These are phyloP conservation scores for Sinhomidia bicolor DNA, from an alignment of 2,888 invertebrate species.

Conservation along the genomic window DNA sequence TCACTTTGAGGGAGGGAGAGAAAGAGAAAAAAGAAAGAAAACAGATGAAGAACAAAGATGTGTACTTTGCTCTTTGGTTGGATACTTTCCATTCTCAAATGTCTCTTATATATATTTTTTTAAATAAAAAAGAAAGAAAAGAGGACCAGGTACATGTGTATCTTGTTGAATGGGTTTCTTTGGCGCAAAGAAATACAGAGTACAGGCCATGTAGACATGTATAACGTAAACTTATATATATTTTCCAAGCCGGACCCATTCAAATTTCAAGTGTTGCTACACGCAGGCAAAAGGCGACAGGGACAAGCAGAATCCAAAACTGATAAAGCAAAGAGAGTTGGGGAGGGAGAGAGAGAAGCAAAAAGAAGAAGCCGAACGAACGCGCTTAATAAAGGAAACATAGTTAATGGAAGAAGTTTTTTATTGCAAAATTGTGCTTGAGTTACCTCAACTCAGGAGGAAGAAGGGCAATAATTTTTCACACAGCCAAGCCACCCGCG, in stretches of 20 bases:
- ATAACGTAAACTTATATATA: too few relatives aligned
- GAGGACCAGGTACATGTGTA: too few relatives aligned
- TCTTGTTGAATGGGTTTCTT: neutral
- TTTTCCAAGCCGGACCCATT: neutral
- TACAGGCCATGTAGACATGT: neutral
- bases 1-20: neutral
- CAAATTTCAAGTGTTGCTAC: neutral
- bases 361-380: neutral
- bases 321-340: neutral
- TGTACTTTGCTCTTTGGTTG: neutral
- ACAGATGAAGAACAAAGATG: slow-evolving; percentile 22
- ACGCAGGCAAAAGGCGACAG: neutral
- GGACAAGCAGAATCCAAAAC: neutral
- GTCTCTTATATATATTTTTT: neutral
- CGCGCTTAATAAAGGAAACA: slow-evolving; percentile 49
- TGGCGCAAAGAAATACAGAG: neutral
- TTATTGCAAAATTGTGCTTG: slow-evolving; percentile 65
- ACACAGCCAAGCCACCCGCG: slow-evolving; percentile 39
- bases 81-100: neutral
- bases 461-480: slow-evolving; percentile 67
- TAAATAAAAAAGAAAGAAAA: neutral
- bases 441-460: slow-evolving; percentile 64
- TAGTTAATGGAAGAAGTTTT: slow-evolving; percentile 69
- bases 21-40: slow-evolving; percentile 3
- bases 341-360: neutral